These are phyloP conservation scores for Harpagoxenus sublaevis DNA, from an alignment of 2,888 invertebrate genomes.

Conservation along the genomic window DNA sequence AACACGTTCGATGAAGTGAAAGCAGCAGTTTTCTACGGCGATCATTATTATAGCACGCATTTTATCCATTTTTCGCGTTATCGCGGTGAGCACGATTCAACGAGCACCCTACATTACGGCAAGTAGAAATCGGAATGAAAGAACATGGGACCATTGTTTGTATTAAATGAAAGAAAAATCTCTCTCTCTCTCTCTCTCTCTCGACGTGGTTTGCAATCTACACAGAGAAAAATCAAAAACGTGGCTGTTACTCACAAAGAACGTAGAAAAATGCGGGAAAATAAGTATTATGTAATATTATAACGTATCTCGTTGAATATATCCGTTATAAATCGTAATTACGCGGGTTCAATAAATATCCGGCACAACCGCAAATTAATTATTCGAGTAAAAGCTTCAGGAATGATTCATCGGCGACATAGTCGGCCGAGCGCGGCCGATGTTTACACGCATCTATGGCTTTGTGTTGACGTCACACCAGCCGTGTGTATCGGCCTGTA, in stretches of 20 bases:
- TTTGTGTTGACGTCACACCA: slow-evolving; percentile 37
- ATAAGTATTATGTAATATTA: slow-evolving; percentile 4
- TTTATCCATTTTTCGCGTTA: slow-evolving; percentile 50
- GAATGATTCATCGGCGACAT: slow-evolving; percentile 52
- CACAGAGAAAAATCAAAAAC: neutral
- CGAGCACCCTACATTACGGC: slow-evolving; percentile 32
- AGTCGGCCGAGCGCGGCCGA: slow-evolving; percentile 34
- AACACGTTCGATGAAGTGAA: neutral
- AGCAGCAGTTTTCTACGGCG: slow-evolving; percentile 5
- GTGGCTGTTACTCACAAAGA: neutral
- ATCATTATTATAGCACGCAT: slow-evolving; percentile 10
- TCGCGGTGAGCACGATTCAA: slow-evolving; percentile 51
- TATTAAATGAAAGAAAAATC: slow-evolving; percentile 15
- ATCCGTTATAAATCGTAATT: slow-evolving; percentile 34
- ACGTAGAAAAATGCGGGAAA: neutral
- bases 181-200: too few relatives aligned
- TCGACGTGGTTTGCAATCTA: neutral
- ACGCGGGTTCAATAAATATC: slow-evolving; percentile 27
- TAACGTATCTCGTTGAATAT: neutral
- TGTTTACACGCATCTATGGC: slow-evolving; percentile 54
- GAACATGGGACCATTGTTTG: slow-evolving; percentile 14
- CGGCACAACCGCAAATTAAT: slow-evolving; percentile 45
- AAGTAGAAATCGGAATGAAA: slow-evolving; percentile 19
- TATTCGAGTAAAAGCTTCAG: slow-evolving; percentile 50
- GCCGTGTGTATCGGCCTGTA: slow-evolving; percentile 44